phyloP scores from a whole-genome alignment of 2,797 vertebrate genomes.

The Coracias cyanogaster region DNA sequence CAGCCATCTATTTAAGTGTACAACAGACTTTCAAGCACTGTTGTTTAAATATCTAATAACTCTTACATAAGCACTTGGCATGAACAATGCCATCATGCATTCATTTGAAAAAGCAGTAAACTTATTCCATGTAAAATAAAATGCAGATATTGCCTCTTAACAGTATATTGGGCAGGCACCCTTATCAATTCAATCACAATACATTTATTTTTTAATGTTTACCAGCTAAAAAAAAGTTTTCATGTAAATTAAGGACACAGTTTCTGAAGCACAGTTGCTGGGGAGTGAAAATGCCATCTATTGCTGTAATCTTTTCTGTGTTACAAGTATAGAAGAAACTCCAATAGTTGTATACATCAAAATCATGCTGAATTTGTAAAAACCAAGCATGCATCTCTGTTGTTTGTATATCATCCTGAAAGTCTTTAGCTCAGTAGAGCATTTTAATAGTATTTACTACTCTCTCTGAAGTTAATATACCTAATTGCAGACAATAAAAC shows the following conservation, averaged over 20 bases:
- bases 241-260: neutral
- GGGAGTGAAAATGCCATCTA: neutral
- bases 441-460: constrained; percentile 46
- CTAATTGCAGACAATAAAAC: constrained; percentile 46
- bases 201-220: neutral
- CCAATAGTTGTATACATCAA: neutral
- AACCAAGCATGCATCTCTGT: neutral
- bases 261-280: neutral
- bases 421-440: neutral
- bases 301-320: neutral
- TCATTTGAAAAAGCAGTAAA: constrained; percentile 8
- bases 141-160: neutral
- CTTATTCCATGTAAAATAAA: neutral
- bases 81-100: neutral
- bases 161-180: neutral
- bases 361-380: neutral
- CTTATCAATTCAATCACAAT: neutral
- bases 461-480: constrained; percentile 26
- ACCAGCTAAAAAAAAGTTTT: neutral
- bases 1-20: constrained; percentile 46
- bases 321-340: neutral
- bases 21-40: neutral
- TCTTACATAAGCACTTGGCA: constrained; percentile 29
- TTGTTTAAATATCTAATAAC: constrained; percentile 60
- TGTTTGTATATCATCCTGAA: neutral